Evolutionary conservation across 2,797 vertebrate species (phyloP), one percentile per base, ranked within the genome.

Genomic region (Premnoplex brunnescens): DNA sequence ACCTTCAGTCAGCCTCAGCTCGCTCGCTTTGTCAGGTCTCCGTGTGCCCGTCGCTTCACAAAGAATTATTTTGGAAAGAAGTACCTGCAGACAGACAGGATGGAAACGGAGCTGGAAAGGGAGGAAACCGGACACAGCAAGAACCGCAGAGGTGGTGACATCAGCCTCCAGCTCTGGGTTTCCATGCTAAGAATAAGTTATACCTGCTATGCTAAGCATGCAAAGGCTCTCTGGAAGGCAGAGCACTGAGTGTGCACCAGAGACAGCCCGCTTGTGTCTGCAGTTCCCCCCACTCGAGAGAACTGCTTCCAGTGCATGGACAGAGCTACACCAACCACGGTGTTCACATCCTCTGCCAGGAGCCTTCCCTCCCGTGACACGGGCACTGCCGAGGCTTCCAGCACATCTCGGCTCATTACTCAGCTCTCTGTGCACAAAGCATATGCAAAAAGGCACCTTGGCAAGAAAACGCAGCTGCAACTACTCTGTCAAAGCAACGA

Each of bases 1-100:
- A 93, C 72, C 89, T 71, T 74, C 93, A 91, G 34, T 66, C 88
- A 93, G 49, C 71, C 74, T 59, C 48, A 63, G 49, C 59, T 85
- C 24, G 8, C 59, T 90, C 62, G 13, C 55, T 63, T 94, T 91
- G 83, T 63, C 74, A 91, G 75, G 58, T 77, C 84, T 69, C 78
- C 6, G 0, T 16, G 59, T 18, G 73, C 44, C 67, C 89, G 78
- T 71, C 88, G 85, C 75, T 77, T 94, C 86, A 77, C 63, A 78
- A 85, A 60, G 72, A 51, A 77, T 71, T 89, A 67, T 92, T 96
- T 93, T 74, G 68, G 71, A 64, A 80, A 49, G 55, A 49, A 52
- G 27, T 63, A 74, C 84, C 36, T 77, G 49, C 52, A 91, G 78
- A 74, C 20, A 73, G 81, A 66, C 36, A 55, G 51, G 73, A 84